Evolutionary conservation across 2,888 invertebrate genomes (phyloP), one percentile per base, ranked within the genome.

Genomic region (Tiliacea aurago): DNA sequence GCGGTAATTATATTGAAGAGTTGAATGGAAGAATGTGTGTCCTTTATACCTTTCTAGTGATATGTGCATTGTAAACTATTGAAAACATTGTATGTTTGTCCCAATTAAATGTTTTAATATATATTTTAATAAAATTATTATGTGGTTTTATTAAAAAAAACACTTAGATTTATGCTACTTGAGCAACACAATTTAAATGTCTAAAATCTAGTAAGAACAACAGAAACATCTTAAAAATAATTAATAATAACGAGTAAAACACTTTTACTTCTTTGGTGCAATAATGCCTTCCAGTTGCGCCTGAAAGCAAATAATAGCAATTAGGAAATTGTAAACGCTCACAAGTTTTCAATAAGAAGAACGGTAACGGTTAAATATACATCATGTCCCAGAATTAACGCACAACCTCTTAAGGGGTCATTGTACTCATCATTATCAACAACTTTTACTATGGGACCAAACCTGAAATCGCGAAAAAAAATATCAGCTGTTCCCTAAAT

Each of bases 231-330:
- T 78, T 84, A 87, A 82, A 87, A 88, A 86, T 73, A 82, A 77
- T 71, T 53, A 71, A 70, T 70, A 71, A 69, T 84, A 84, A 87
- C 83, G 20, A 84, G 75, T 75, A 66, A 47, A 72, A 71, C 63
- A 62, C 69, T 67, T 73, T 96, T 97, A 99, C 95, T 99, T 99
- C 96, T 99, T 99, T 45, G 99, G 99, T 71, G 99, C 98, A 86
- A 99, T 99, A 86, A 99, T 99, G 85, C 99, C 99, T 96, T 99
- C 99, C 84, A 99, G 96, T 97, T 99, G 99, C 62, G 98, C 98
- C 98, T 98, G 96, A 84, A 95, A 95, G 63, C 37, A 78, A 69
- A 74, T 33, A 58, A 33, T 28, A 18, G 9, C 7, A 55, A 65
- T 83, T 65, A 69, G 13, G 3, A 58, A 23, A 28, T 28, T 64